Evolutionary conservation across 2,113 vertebrate species (phyloP).

Genomic region (Lasiurus cinereus): DNA sequence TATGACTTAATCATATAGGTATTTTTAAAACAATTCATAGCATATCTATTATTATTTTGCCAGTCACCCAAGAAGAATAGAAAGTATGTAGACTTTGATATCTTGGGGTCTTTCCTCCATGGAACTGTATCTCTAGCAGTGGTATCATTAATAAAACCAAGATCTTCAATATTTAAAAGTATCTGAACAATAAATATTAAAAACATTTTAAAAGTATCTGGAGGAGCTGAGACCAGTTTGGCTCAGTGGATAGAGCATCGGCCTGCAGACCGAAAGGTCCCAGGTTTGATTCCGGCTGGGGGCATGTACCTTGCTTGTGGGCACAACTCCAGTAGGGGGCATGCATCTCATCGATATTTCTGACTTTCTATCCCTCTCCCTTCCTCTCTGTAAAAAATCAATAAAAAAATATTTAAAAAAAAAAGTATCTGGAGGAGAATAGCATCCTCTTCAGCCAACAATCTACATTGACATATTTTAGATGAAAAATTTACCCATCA

Average conservation of each 20-base stretch:
- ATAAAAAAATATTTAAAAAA: too few relatives aligned
- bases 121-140: background rate
- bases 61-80: background rate
- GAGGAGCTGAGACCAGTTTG: too few relatives aligned
- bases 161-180: background rate
- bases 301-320: too few relatives aligned
- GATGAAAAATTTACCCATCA: background rate
- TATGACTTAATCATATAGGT: background rate
- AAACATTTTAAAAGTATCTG: background rate
- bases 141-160: background rate
- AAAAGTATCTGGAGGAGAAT: background rate
- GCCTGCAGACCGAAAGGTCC: too few relatives aligned
- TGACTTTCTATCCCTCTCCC: too few relatives aligned
- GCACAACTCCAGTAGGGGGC: too few relatives aligned
- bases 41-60: background rate
- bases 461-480: background rate
- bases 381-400: too few relatives aligned
- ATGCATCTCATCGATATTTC: too few relatives aligned
- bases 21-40: slow-evolving; percentile 6
- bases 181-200: background rate
- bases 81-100: background rate
- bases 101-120: background rate
- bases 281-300: too few relatives aligned
- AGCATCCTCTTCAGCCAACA: background rate
- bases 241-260: too few relatives aligned